A percentile compares a stretch with the other conserved stretches of the same genome.
phyloP scores from a whole-genome alignment of 2,113 vertebrate species.

The Lynx canadensis region DNA sequence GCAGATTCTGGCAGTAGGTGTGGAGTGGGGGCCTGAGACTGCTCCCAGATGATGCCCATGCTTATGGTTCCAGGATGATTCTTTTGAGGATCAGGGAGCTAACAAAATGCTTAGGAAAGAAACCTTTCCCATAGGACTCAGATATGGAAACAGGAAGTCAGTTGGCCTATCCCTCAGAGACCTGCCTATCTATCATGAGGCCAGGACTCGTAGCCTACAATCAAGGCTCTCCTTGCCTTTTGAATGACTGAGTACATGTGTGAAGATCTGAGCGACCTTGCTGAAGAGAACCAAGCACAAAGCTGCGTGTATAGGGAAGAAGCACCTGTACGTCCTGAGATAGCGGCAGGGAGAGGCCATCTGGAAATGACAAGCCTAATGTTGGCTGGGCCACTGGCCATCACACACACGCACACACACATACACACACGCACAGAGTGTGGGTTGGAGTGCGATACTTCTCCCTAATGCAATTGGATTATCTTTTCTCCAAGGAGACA shows the following conservation, averaged over 20 bases:
- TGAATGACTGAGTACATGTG: background rate
- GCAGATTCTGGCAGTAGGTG: background rate
- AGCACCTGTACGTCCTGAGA: background rate
- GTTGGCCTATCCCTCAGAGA: background rate
- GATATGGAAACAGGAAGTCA: background rate
- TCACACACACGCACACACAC: accelerated
- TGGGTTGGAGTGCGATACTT: background rate
- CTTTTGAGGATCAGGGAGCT: constrained; percentile 6
- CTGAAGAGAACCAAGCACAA: background rate
- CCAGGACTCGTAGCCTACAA: background rate
- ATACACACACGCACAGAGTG: accelerated
- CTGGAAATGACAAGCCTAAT: background rate
- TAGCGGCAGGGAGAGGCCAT: background rate
- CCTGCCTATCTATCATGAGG: background rate
- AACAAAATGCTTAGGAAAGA: background rate
- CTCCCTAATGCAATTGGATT: background rate
- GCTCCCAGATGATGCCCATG: background rate
- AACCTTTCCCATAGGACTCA: background rate
- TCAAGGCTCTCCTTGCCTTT: background rate
- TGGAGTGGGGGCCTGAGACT: background rate
- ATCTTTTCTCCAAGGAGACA: background rate
- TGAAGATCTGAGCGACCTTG: background rate
- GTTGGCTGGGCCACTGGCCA: background rate
- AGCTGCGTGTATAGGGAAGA: background rate
- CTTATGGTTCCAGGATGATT: background rate